These are phyloP conservation scores for Agrypnia vestita DNA, from an alignment of 1,140 invertebrate species.

Conservation along the genomic window DNA sequence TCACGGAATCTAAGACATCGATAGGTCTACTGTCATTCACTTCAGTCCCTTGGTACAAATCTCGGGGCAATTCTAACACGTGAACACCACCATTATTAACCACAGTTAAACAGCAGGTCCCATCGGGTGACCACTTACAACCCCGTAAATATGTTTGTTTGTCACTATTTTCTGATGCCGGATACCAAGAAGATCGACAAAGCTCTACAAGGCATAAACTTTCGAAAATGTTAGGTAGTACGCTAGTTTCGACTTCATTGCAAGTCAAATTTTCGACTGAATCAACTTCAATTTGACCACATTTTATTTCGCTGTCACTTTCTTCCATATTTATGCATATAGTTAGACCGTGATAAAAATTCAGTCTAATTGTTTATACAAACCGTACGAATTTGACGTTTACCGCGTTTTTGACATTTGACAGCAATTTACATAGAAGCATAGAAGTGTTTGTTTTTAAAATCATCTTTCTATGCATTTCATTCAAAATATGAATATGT, in stretches of 20 bases:
- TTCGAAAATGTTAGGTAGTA: conserved; percentile 62
- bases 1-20: conserved; percentile 75
- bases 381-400: not conserved
- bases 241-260: not conserved
- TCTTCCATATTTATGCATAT: conserved; percentile 1
- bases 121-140: conserved; percentile 88
- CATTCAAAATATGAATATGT: too few species aligned
- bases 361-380: too few species aligned
- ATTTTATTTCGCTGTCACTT: not conserved
- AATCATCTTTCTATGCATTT: too few species aligned
- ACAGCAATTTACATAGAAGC: too few species aligned
- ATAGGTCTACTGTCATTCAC: conserved; percentile 67
- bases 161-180: conserved; percentile 60
- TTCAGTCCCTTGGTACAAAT: conserved; percentile 75
- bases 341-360: not conserved
- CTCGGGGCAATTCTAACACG: conserved; percentile 84
- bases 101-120: conserved; percentile 85
- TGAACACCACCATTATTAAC: conserved; percentile 89
- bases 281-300: not conserved
- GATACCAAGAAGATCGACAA: conserved; percentile 68
- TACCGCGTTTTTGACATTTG: too few species aligned
- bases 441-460: too few species aligned
- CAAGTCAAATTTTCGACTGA: not conserved
- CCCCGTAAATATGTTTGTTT: conserved; percentile 67
- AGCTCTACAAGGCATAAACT: conserved; percentile 68